These are phyloP conservation scores for Melikaiella ostensackeni DNA, from an alignment of 2,888 invertebrate species.

Conservation along the genomic window DNA sequence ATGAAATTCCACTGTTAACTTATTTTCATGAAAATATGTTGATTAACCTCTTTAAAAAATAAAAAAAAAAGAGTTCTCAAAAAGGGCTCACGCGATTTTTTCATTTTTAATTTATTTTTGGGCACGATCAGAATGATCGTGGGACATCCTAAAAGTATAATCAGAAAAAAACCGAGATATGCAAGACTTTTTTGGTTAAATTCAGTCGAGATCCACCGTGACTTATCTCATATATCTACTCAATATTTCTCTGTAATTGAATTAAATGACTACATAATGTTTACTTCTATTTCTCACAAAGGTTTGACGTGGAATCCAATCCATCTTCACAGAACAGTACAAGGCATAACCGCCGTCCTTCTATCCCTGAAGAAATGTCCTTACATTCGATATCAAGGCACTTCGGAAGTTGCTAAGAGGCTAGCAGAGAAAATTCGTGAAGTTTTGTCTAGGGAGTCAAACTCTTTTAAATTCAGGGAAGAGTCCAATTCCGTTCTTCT, in stretches of 20 bases:
- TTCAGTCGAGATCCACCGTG: no score
- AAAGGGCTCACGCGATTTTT: no score
- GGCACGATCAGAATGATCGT: no score
- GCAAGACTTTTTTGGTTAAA: no score
- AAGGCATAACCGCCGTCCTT: constrained; percentile 91
- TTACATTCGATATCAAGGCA: constrained; percentile 91
- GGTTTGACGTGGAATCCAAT: constrained; percentile 87
- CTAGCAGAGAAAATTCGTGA: constrained; percentile 92
- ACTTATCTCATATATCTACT: no score
- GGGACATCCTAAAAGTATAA: no score
- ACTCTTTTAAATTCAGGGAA: constrained; percentile 91
- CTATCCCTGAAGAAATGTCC: constrained; percentile 95
- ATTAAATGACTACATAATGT: background rate
- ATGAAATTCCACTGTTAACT: no score
- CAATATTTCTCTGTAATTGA: background rate
- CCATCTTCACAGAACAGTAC: constrained; percentile 87
- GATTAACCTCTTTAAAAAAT: no score
- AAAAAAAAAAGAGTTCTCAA: no score
- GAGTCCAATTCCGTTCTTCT: constrained; percentile 88
- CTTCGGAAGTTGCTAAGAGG: constrained; percentile 90
- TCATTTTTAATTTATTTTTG: no score
- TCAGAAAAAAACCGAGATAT: no score
- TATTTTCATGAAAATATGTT: no score
- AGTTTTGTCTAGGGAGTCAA: constrained; percentile 91
- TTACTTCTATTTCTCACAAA: constrained; percentile 27